Conservation (phyloP, 2,888 invertebrate species). For the Pheosia gnoma region DNA sequence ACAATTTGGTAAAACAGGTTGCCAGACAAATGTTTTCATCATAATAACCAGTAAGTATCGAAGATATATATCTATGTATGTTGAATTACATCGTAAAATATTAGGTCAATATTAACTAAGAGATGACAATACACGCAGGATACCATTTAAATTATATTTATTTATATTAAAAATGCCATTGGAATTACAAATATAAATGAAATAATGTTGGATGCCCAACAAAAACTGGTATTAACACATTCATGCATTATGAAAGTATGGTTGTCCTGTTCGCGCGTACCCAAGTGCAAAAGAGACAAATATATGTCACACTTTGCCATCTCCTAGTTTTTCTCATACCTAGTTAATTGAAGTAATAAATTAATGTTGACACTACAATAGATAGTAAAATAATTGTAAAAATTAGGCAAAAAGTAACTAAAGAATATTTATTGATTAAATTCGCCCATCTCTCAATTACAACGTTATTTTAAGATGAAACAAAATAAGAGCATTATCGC, state of each 20-base stretch:
- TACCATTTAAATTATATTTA: too few species aligned
- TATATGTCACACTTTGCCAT: background rate
- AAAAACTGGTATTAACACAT: background rate
- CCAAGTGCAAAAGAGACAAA: background rate
- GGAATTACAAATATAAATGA: too few species aligned
- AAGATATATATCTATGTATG: slow-evolving; percentile 35
- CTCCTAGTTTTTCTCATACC: slow-evolving; percentile 13
- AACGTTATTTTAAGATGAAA: slow-evolving; percentile 37
- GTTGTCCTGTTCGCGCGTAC: background rate
- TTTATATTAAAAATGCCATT: too few species aligned
- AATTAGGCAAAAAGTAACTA: slow-evolving; percentile 53
- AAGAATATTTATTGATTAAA: slow-evolving; percentile 44
- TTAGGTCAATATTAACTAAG: slow-evolving; percentile 23
- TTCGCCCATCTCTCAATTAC: slow-evolving; percentile 28
- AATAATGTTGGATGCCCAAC: background rate
- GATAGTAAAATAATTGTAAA: slow-evolving; percentile 77
- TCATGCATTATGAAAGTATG: background rate
- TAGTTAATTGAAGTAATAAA: slow-evolving; percentile 41
- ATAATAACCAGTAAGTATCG: slow-evolving; percentile 18
- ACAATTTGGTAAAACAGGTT: too few species aligned
- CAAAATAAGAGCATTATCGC: slow-evolving; percentile 16
- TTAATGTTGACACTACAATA: slow-evolving; percentile 63
- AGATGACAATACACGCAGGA: slow-evolving; percentile 15
- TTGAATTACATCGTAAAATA: slow-evolving; percentile 35
- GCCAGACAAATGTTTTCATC: too few species aligned